phyloP scores from a whole-genome alignment of 2,888 invertebrate species.

The Meganola albula region DNA sequence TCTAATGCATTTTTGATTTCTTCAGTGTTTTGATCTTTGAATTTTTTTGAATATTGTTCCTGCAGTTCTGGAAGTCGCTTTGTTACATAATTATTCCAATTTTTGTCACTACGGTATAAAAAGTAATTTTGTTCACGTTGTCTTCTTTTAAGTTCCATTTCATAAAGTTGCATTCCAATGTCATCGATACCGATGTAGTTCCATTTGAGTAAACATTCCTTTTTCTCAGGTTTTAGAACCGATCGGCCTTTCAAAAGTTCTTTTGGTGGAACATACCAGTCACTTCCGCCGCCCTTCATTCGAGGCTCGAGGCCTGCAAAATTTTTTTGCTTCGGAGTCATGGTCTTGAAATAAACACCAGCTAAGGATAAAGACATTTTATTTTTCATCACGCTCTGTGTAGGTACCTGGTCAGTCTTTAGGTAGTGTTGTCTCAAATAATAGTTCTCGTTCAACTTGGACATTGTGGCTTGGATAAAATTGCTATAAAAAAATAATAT shows the following conservation, averaged over 20 bases:
- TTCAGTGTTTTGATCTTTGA: slow-evolving; percentile 5
- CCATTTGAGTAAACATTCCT: slow-evolving; percentile 41
- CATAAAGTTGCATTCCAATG: slow-evolving; percentile 38
- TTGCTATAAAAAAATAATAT: no score
- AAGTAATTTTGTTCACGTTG: slow-evolving; percentile 35
- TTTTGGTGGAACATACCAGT: slow-evolving; percentile 57
- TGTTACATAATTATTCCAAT: slow-evolving; percentile 45
- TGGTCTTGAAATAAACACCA: slow-evolving; percentile 58
- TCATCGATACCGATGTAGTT: slow-evolving; percentile 45
- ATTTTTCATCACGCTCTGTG: slow-evolving; percentile 52
- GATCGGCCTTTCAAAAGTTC: slow-evolving; percentile 48
- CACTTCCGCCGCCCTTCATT: slow-evolving; percentile 56
- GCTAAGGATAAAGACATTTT: slow-evolving; percentile 56
- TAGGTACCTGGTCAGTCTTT: slow-evolving; percentile 54
- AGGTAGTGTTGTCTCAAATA: slow-evolving; percentile 55
- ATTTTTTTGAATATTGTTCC: slow-evolving; percentile 33
- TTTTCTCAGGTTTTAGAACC: slow-evolving; percentile 51
- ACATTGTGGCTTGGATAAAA: no score
- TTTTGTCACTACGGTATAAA: slow-evolving; percentile 40
- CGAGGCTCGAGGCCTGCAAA: slow-evolving; percentile 61
- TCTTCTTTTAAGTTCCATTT: slow-evolving; percentile 36
- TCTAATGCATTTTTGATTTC: slow-evolving; percentile 42
- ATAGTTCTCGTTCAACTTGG: slow-evolving; percentile 47
- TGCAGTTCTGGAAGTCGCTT: slow-evolving; percentile 30
- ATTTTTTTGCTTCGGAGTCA: slow-evolving; percentile 49